Evolutionary conservation across 2,113 vertebrate genomes (phyloP).

Genomic region (Blennius ocellaris): DNA sequence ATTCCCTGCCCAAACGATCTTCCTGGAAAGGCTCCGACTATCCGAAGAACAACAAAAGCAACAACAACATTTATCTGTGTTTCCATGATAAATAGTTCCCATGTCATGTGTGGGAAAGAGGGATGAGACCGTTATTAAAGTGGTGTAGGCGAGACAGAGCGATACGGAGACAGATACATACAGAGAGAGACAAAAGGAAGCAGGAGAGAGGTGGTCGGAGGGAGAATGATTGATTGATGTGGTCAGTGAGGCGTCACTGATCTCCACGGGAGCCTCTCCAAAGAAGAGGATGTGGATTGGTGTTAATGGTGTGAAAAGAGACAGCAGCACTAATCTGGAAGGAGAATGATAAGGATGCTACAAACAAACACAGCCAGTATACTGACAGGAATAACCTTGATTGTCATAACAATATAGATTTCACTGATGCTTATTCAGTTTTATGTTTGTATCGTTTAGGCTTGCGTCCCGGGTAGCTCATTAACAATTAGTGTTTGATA

Average conservation of each 20-base stretch:
- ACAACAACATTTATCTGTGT: slow-evolving; percentile 28
- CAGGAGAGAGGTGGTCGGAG: slow-evolving; percentile 65
- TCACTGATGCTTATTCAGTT: too few species aligned
- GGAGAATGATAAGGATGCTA: slow-evolving; percentile 43
- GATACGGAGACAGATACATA: slow-evolving; percentile 77
- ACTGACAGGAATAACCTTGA: background rate
- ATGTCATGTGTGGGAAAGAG: slow-evolving; percentile 75
- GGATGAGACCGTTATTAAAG: slow-evolving; percentile 71
- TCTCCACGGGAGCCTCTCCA: slow-evolving; percentile 72
- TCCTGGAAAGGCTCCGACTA: background rate
- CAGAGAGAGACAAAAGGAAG: slow-evolving; percentile 78
- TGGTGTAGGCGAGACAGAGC: slow-evolving; percentile 62
- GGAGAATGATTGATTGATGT: slow-evolving; percentile 84
- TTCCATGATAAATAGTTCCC: slow-evolving; percentile 63
- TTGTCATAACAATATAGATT: too few species aligned
- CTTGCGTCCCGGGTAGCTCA: too few species aligned
- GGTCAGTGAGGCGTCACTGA: slow-evolving; percentile 82
- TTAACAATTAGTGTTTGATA: too few species aligned
- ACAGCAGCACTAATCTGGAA: slow-evolving; percentile 62
- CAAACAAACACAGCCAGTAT: slow-evolving; percentile 45
- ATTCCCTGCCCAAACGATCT: background rate
- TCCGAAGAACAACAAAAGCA: slow-evolving; percentile 1
- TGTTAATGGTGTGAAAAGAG: slow-evolving; percentile 65
- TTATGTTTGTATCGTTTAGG: too few species aligned
- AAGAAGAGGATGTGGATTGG: slow-evolving; percentile 69